Conservation (phyloP, 1,140 invertebrate genomes). For the Aphaenogaster ashmeadi region DNA sequence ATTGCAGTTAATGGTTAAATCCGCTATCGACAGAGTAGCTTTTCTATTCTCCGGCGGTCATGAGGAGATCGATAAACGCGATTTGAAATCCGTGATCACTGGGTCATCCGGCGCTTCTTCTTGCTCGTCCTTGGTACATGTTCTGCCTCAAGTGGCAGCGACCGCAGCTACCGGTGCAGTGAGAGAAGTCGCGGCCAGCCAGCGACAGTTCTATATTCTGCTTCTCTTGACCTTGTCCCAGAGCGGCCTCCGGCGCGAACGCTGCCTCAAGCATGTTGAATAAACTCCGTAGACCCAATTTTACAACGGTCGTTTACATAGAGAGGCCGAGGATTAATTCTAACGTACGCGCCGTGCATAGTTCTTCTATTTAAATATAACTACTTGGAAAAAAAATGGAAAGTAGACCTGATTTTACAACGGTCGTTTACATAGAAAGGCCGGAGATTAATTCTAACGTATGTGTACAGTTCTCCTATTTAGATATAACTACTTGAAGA, state of each 20-base stretch:
- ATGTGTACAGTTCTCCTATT: neutral
- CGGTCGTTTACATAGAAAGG: neutral
- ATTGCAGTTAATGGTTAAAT: slow-evolving; percentile 22
- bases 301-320: neutral
- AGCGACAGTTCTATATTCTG: slow-evolving; percentile 77
- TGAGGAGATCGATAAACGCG: slow-evolving; percentile 44
- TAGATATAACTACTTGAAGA: neutral
- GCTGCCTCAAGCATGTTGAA: slow-evolving; percentile 69
- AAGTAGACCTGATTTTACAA: slow-evolving; percentile 26
- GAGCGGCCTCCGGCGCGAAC: slow-evolving; percentile 69
- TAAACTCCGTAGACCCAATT: slow-evolving; percentile 45
- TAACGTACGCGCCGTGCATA: too few species aligned
- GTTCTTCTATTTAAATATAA: too few species aligned
- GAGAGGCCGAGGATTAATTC: neutral
- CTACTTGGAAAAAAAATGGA: too few species aligned
- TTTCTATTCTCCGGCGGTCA: slow-evolving; percentile 1
- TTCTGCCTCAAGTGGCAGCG: slow-evolving; percentile 49
- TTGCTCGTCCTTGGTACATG: slow-evolving; percentile 59
- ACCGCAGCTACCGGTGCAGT: slow-evolving; percentile 49
- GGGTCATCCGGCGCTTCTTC: slow-evolving; percentile 66
- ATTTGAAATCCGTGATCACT: slow-evolving; percentile 73
- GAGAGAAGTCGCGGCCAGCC: slow-evolving; percentile 51
- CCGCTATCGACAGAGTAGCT: neutral
- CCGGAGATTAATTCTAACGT: neutral
- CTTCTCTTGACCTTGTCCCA: slow-evolving; percentile 79